Percentiles rank a stretch among this genome's conserved stretches.
These are phyloP conservation scores for Istiophorus platypterus DNA, from an alignment of 2,113 vertebrate species.

Conservation along the genomic window DNA sequence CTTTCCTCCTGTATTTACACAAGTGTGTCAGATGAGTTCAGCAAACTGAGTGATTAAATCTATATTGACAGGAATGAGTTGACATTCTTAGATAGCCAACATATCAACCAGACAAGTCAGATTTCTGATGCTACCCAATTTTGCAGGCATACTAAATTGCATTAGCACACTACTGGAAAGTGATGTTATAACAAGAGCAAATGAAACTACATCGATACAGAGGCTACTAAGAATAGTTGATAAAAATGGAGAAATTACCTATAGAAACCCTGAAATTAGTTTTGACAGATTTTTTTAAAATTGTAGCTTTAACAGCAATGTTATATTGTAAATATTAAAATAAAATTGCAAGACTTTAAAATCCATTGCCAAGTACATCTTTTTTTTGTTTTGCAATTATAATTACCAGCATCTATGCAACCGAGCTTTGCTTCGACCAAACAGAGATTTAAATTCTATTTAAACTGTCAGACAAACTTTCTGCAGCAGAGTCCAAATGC, in stretches of 20 bases:
- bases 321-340: constrained; percentile 1
- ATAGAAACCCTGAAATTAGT: background rate
- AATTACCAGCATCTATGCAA: background rate
- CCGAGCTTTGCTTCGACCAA: background rate
- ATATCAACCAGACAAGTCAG: background rate
- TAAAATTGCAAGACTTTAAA: background rate
- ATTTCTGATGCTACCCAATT: background rate
- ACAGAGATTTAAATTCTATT: constrained; percentile 11
- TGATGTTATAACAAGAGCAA: constrained; percentile 15
- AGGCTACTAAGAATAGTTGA: constrained; percentile 4
- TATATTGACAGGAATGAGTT: background rate
- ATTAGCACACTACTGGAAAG: background rate
- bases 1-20: background rate
- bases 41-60: constrained; percentile 6
- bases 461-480: constrained; percentile 40
- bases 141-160: background rate
- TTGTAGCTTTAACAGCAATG: background rate
- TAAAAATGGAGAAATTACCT: constrained; percentile 2
- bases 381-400: background rate
- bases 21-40: background rate
- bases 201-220: constrained; percentile 16
- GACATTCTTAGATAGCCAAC: background rate
- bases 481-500: constrained; percentile 27
- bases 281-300: background rate
- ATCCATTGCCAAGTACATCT: background rate